Percentiles rank a stretch among this genome's conserved stretches.
Conservation (phyloP, 2,888 invertebrate genomes). For the Calephelis perditalis region DNA sequence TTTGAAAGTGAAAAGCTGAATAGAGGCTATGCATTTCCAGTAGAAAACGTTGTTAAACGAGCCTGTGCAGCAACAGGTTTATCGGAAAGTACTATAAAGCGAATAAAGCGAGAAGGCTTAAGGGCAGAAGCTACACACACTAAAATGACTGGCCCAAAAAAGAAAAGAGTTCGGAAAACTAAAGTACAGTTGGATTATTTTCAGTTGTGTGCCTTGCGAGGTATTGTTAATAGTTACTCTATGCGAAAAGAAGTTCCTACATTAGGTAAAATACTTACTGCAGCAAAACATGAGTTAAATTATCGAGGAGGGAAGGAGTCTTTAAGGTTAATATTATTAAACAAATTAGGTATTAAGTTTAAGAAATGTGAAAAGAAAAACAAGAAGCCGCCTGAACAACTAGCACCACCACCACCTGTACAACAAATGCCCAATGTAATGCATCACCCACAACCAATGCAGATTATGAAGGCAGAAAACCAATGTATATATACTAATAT, state of each 20-base stretch:
- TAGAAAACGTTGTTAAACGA: conserved; percentile 66
- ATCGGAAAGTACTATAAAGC: conserved; percentile 66
- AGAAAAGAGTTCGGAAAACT: conserved; percentile 63
- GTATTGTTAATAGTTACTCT: conserved; percentile 64
- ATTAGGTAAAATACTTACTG: conserved; percentile 60
- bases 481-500: conserved; percentile 63
- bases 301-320: conserved; percentile 67
- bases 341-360: conserved; percentile 69
- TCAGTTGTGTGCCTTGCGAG: conserved; percentile 61
- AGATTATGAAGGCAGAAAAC: conserved; percentile 51
- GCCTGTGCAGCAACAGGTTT: conserved; percentile 67
- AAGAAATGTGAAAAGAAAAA: conserved; percentile 71
- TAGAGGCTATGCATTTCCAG: conserved; percentile 65
- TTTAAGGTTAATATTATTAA: conserved; percentile 59
- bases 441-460: conserved; percentile 35
- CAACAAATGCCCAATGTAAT: conserved; percentile 39
- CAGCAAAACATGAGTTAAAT: conserved; percentile 62
- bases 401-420: conserved; percentile 34
- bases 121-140: conserved; percentile 66
- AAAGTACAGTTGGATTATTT: conserved; percentile 68
- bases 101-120: conserved; percentile 64
- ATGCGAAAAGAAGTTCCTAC: conserved; percentile 66
- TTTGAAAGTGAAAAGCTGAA: conserved; percentile 72
- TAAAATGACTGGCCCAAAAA: conserved; percentile 65
- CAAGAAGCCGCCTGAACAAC: conserved; percentile 55